These are phyloP conservation scores for Bimastos eiseni DNA, from an alignment of 2,888 invertebrate species.

Conservation along the genomic window DNA sequence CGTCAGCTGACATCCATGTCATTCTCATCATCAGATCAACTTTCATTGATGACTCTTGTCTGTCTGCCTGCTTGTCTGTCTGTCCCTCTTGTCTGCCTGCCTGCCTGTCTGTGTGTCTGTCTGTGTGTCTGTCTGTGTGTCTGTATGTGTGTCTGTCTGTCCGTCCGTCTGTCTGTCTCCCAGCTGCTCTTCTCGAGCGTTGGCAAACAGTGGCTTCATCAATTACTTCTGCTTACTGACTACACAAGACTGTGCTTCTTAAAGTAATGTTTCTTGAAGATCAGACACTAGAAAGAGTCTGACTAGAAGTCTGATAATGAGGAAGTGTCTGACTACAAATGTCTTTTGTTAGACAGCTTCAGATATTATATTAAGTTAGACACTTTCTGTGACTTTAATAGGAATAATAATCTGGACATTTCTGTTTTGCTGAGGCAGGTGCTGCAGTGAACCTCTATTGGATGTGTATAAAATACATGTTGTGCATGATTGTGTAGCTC, in stretches of 20 bases:
- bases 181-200: not conserved
- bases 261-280: not conserved
- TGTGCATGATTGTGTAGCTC: no score
- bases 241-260: not conserved
- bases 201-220: not conserved
- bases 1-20: constrained; percentile 13
- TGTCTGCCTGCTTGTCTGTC: not conserved
- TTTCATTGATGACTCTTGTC: not conserved
- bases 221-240: not conserved
- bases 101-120: not conserved
- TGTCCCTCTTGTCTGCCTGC: not conserved
- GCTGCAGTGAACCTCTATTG: no score
- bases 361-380: no score
- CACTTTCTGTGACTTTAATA: no score
- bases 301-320: not conserved
- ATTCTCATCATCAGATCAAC: not conserved
- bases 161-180: not conserved
- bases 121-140: not conserved
- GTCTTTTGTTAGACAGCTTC: no score
- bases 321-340: not conserved
- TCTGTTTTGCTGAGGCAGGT: no score
- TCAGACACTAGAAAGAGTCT: not conserved
- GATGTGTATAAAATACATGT: no score
- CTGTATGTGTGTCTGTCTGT: not conserved
- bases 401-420: no score